Percentiles rank a stretch among this genome's conserved stretches.
These are phyloP conservation scores for Melitaea cinxia DNA, from an alignment of 1,140 invertebrate species.

Conservation along the genomic window DNA sequence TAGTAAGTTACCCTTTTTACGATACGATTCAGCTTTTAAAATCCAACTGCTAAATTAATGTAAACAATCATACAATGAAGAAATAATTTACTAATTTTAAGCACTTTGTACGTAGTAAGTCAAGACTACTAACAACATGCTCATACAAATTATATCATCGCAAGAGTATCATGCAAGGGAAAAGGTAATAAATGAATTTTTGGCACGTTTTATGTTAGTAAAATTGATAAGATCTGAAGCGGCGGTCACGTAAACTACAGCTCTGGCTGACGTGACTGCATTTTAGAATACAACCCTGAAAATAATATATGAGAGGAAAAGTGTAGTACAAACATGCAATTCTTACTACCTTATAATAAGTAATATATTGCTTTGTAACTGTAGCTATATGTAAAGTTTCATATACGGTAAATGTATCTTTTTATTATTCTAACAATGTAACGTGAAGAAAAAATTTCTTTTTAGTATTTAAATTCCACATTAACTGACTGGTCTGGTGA, in stretches of 20 bases:
- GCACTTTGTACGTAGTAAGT: too few species aligned
- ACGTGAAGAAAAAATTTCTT: too few species aligned
- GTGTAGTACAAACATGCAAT: neutral
- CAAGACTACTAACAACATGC: too few species aligned
- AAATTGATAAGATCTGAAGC: slow-evolving; percentile 30
- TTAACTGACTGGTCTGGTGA: too few species aligned
- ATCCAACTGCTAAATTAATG: too few species aligned
- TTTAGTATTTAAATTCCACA: too few species aligned
- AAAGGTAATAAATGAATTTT: slow-evolving; percentile 21
- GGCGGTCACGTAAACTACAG: slow-evolving; percentile 24
- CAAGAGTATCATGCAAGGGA: neutral
- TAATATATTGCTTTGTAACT: neutral
- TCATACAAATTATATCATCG: neutral
- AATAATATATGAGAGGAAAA: slow-evolving; percentile 16
- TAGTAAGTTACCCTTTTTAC: too few species aligned
- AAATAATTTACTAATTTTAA: too few species aligned
- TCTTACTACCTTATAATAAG: neutral
- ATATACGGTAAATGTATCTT: neutral
- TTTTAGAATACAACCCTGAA: slow-evolving; percentile 26
- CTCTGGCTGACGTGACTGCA: slow-evolving; percentile 30
- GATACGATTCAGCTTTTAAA: too few species aligned
- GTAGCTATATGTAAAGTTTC: neutral
- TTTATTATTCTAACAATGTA: too few species aligned
- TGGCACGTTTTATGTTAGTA: slow-evolving; percentile 24
- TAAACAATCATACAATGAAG: too few species aligned